phyloP scores from a whole-genome alignment of 2,888 invertebrate species.

The Thysanoteuthis rhombus region DNA sequence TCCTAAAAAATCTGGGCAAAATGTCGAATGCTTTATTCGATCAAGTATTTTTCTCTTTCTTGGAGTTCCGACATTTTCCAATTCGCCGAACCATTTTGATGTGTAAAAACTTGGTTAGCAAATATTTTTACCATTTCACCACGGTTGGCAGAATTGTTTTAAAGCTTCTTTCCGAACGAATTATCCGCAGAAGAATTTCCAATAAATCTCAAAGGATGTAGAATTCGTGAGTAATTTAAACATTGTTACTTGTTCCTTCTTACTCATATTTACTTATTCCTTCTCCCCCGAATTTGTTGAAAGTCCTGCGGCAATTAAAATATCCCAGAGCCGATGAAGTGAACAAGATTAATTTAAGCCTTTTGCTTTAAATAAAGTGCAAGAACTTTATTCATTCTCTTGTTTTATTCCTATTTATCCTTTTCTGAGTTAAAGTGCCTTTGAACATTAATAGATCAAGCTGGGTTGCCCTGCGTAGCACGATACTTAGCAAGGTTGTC shows the following conservation, averaged over 20 bases:
- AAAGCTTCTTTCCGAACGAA: neutral
- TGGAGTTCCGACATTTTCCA: neutral
- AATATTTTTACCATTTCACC: neutral
- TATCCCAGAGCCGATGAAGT: neutral
- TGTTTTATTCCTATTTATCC: too few species aligned
- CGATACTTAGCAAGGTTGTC: too few species aligned
- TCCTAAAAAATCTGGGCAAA: neutral
- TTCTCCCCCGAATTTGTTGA: neutral
- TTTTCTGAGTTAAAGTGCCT: too few species aligned
- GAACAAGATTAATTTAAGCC: neutral
- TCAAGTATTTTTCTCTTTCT: neutral
- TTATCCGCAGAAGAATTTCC: neutral
- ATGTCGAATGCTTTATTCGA: neutral
- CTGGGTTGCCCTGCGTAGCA: too few species aligned
- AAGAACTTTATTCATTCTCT: neutral
- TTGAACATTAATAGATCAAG: too few species aligned
- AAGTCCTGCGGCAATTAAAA: neutral
- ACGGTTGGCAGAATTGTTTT: neutral
- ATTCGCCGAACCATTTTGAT: neutral
- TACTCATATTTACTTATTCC: neutral
- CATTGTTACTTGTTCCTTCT: neutral
- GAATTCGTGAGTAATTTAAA: neutral
- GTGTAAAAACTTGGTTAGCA: neutral
- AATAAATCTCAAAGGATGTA: neutral
- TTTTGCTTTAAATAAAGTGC: neutral